Base-by-base conservation (phyloP, 2,113 vertebrate species). In the Pituophis catenifer region DNA sequence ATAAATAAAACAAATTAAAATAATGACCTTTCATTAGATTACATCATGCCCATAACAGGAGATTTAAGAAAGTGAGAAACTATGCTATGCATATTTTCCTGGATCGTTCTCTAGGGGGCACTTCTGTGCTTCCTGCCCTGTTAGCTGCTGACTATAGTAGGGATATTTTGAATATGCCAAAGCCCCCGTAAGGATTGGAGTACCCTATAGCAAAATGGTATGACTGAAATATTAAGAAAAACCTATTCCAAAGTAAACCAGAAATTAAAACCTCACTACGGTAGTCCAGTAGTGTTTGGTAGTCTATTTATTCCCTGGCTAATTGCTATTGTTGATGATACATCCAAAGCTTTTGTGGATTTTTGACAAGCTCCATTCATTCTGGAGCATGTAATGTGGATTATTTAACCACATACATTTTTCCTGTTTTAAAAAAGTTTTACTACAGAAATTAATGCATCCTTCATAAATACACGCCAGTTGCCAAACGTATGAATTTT, bases 81-180 rank as follows among this genome's bases (percentile, higher is more conserved):
- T 26, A 21, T n/a, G 5, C 59, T 12, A 1, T 12, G 52, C 53
- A 50, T 89, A 57, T 89, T 90, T 88, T 65, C 50, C 57, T n/a
- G 58, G 44, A 62, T 62, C 9, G 13, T n/a, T 86, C 92, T 90
- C 48, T 93, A 90, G 81, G n/a, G 88, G 92, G 92, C 57, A 65
- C 58, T 54, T 38, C 57, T 48, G 81, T 54, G 13, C 50, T 90
- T 93, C 52, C 29, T n/a, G 55, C 89, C 50, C 89, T 62, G 24
- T 12, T 5, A 38, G 2, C n/a, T 92, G 33, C 17, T 48, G 17
- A 21, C 29, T 53, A 11, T 9, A 48, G 24, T 17, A 50, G 19
- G 29, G 86, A 21, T 52, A 81, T 24, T 38, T n/a, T 75, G 24
- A 19, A 15, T 13, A 62, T 21, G 86, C 44, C 21, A 89, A 75